These are phyloP conservation scores for Helobdella robusta DNA, from an alignment of 2,888 invertebrate species.

Conservation along the genomic window DNA sequence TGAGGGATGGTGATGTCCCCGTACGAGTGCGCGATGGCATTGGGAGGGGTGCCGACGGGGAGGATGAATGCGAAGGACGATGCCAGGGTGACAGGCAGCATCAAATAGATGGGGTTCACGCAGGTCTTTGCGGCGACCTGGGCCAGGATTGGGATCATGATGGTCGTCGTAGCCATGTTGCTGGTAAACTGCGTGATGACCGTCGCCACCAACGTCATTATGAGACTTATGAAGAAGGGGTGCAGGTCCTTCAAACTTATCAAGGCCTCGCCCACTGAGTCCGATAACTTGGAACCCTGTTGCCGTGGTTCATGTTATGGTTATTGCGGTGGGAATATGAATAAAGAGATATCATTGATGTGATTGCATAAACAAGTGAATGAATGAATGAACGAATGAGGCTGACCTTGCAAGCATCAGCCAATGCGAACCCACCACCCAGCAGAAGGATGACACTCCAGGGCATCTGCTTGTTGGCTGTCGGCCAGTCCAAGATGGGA, in stretches of 20 bases:
- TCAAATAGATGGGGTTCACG: conserved; percentile 28
- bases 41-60: conserved; percentile 27
- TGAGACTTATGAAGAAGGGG: conserved; percentile 40
- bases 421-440: conserved; percentile 81
- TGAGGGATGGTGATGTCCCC: conserved; percentile 25
- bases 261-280: conserved; percentile 40
- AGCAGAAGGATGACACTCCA: conserved; percentile 80
- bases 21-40: conserved; percentile 29
- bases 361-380: too few relatives aligned
- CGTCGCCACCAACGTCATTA: conserved; percentile 42
- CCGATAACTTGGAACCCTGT: conserved; percentile 43
- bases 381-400: too few relatives aligned
- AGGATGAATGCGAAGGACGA: conserved; percentile 28
- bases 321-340: too few relatives aligned
- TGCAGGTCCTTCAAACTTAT: conserved; percentile 38
- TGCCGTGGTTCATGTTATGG: too few relatives aligned
- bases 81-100: conserved; percentile 27
- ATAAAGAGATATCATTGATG: too few relatives aligned
- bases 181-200: conserved; percentile 45
- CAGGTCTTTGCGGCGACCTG: conserved; percentile 31
- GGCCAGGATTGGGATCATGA: conserved; percentile 45
- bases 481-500: conserved; percentile 58
- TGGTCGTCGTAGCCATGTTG: conserved; percentile 45
- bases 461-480: conserved; percentile 72
- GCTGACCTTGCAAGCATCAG: conserved; percentile 71